Evolutionary conservation across 2,888 invertebrate species (phyloP), one percentile per base, ranked within the genome.

Genomic region (Aphelenchoides bicaudatus): DNA sequence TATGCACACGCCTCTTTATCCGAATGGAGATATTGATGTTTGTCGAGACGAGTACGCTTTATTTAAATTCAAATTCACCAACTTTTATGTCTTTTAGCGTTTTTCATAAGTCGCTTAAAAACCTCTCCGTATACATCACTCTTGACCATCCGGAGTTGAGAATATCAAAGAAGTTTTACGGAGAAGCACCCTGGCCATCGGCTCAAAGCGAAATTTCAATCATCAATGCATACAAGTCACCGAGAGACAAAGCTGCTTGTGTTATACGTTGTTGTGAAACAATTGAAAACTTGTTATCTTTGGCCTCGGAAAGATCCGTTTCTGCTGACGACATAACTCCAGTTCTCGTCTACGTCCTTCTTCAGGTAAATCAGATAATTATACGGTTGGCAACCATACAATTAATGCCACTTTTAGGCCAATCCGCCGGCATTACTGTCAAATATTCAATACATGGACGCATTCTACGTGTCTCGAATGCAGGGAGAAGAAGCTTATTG

Each of bases 21-120:
- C 96, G 4, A 94, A 96, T 80, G 91, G 91, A 2, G 96, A 96
- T 80, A 92, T 90, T 0, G 96, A 98, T 82, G 85, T 90, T 63
- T 87, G 88, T 25, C 82, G 94, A 61, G 96, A 96, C 80, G 87
- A 88, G 88, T 89, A 78, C 84, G 86, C 84, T 46, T 13, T 19
- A 4, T 38, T 46, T 58, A 16, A 13, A 53, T 53, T 58, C 16
- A 10, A 52, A 21, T 19, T 57, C 53, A 50, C 8, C 16, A 8
- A 27, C 19, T 10, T 39, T 61, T 23, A 16, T 30, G 1, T 43
- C 1, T 13, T 73, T 13, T 80, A 90, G 89, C 69, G 87, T 93
- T 61, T 83, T 93, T 51, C 86, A 87, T 72, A 88, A 91, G 73
- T 92, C 94, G 81, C 89, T 94, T 75, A 86, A 86, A 52, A 88